These are phyloP conservation scores for Bombus pascuorum DNA, from an alignment of 1,140 invertebrate species.

Conservation along the genomic window DNA sequence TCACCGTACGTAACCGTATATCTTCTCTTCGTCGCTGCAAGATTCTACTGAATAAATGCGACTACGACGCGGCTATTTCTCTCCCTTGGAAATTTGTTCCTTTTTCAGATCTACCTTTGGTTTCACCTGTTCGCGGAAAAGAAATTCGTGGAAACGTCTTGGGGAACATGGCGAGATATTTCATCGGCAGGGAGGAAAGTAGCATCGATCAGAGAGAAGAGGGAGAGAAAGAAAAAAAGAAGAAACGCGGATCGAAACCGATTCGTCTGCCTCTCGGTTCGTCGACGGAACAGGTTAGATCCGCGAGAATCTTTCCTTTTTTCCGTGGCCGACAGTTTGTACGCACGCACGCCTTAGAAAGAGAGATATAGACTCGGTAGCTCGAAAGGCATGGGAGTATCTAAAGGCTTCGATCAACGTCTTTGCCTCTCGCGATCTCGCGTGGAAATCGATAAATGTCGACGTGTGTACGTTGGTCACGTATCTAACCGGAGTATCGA, in stretches of 20 bases:
- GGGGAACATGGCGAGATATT: background rate
- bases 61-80: background rate
- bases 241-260: constrained; percentile 22
- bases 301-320: constrained; percentile 35
- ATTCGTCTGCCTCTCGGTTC: constrained; percentile 19
- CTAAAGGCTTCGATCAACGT: constrained; percentile 57
- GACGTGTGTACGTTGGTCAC: constrained; percentile 60
- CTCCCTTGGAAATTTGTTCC: constrained; percentile 3
- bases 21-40: no score
- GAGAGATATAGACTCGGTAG: background rate
- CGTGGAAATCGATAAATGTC: constrained; percentile 66
- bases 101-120: background rate
- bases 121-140: constrained; percentile 23
- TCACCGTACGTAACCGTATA: background rate
- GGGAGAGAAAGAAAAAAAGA: background rate
- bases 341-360: constrained; percentile 7
- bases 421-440: constrained; percentile 48
- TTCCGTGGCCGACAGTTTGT: constrained; percentile 5
- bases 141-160: constrained; percentile 33
- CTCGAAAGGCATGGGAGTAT: constrained; percentile 43
- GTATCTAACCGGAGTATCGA: constrained; percentile 63
- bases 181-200: background rate
- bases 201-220: background rate
- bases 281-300: constrained; percentile 36
- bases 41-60: constrained; percentile 5